A percentile compares a stretch with the other conserved stretches of the same genome.
Evolutionary conservation across 2,888 invertebrate species (phyloP).

Genomic region (Unio delphinus): DNA sequence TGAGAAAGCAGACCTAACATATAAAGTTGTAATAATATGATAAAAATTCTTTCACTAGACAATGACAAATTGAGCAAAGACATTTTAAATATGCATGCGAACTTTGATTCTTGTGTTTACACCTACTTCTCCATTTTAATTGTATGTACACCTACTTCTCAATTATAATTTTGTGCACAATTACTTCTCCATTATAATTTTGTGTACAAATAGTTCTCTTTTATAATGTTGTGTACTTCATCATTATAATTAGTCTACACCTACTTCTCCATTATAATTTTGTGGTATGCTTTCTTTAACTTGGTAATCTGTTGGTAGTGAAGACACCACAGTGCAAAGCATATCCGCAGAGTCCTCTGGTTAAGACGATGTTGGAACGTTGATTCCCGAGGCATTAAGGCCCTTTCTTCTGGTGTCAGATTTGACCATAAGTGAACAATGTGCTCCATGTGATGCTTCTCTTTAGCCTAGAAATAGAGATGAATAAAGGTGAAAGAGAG

Average conservation of each 20-base stretch:
- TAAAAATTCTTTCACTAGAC: no score
- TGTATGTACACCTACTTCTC: conserved; percentile 30
- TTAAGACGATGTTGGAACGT: conserved; percentile 37
- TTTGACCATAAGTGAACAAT: conserved; percentile 56
- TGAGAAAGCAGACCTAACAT: no score
- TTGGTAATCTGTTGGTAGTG: conserved; percentile 37
- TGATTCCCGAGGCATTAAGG: conserved; percentile 48
- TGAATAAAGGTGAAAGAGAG: not conserved
- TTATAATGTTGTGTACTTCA: conserved; percentile 24
- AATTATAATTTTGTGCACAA: conserved; percentile 18
- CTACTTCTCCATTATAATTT: conserved; percentile 40
- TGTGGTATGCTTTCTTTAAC: conserved; percentile 43
- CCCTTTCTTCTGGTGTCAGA: conserved; percentile 47
- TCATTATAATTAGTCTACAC: not conserved
- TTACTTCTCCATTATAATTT: conserved; percentile 36
- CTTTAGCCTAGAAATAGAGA: conserved; percentile 35
- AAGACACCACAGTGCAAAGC: conserved; percentile 43
- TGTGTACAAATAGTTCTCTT: conserved; percentile 36
- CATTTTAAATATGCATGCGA: no score
- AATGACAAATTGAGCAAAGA: no score
- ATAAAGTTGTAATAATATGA: no score
- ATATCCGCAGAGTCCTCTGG: conserved; percentile 33
- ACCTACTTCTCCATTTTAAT: conserved; percentile 25
- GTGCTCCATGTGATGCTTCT: conserved; percentile 45
- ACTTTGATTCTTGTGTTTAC: no score